phyloP scores from a whole-genome alignment of 1,140 invertebrate species.

The Pomacea maculata region DNA sequence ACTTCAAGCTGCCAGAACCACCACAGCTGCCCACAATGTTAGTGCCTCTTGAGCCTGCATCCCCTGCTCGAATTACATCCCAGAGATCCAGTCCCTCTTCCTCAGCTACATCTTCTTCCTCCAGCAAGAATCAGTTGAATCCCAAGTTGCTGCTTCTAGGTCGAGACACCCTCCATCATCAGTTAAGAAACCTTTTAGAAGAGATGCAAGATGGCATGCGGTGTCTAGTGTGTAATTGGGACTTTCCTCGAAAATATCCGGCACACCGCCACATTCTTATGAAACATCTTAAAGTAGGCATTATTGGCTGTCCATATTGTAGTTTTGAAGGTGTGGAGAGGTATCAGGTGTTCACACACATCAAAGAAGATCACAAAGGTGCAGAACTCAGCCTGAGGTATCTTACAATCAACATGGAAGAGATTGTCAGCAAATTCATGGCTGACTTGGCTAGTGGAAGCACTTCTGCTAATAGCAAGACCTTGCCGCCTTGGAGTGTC shows the following conservation, averaged over 20 bases:
- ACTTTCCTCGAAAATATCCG: slow-evolving; percentile 36
- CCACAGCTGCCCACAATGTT: slow-evolving; percentile 11
- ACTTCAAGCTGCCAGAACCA: slow-evolving; percentile 22
- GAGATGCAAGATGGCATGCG: slow-evolving; percentile 4
- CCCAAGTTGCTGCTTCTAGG: slow-evolving; percentile 32
- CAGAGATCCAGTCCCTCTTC: neutral
- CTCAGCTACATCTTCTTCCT: neutral
- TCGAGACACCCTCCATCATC: slow-evolving; percentile 28
- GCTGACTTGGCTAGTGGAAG: slow-evolving; percentile 17
- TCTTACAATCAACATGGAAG: slow-evolving; percentile 24
- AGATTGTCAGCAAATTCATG: slow-evolving; percentile 30
- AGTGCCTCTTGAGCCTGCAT: neutral
- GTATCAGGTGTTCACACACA: slow-evolving; percentile 35
- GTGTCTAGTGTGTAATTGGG: slow-evolving; percentile 37
- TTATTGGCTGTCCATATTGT: slow-evolving; percentile 39
- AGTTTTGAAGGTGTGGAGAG: slow-evolving; percentile 34
- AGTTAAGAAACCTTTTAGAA: slow-evolving; percentile 30
- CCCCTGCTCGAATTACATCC: neutral
- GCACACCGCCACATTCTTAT: slow-evolving; percentile 38
- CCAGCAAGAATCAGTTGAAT: slow-evolving; percentile 21
- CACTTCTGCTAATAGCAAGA: neutral
- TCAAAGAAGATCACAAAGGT: slow-evolving; percentile 34
- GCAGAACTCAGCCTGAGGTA: slow-evolving; percentile 20
- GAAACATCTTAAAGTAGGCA: slow-evolving; percentile 37
- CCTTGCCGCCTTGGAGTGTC: slow-evolving; percentile 11